These are phyloP conservation scores for Zoanthus sansibaricus DNA, from an alignment of 92 coral and sea anemone genomes.

Conservation along the genomic window DNA sequence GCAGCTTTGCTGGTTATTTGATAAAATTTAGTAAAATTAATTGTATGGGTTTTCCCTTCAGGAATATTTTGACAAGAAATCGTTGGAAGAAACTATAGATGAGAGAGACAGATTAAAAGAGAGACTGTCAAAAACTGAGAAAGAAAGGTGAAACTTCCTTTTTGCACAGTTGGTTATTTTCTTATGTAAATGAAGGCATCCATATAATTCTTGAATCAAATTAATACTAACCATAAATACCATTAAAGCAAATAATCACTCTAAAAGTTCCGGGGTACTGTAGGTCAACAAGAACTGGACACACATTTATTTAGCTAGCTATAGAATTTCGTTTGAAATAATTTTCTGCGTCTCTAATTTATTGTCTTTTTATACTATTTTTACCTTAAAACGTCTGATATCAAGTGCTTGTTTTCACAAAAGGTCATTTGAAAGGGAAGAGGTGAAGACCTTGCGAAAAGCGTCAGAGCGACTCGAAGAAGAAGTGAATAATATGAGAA, in stretches of 20 bases:
- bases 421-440: constrained; percentile 89
- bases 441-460: constrained; percentile 79
- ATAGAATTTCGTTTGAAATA: too few species aligned
- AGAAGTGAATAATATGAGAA: constrained; percentile 86
- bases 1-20: not conserved
- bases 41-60: constrained; percentile 13
- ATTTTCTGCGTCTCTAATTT: too few species aligned
- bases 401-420: not conserved
- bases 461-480: constrained; percentile 93
- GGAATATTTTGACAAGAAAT: constrained; percentile 86
- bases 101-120: constrained; percentile 89
- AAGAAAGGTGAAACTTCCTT: constrained; percentile 75
- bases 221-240: too few species aligned
- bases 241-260: too few species aligned
- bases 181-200: not conserved
- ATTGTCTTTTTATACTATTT: too few species aligned
- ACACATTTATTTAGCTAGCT: too few species aligned
- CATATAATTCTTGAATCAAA: not conserved
- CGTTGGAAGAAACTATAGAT: constrained; percentile 86
- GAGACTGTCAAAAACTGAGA: constrained; percentile 79
- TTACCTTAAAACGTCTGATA: too few species aligned
- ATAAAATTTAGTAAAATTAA: not conserved
- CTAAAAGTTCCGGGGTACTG: too few species aligned
- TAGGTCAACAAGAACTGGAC: too few species aligned
- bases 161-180: not conserved